A percentile compares a stretch with the other conserved stretches of the same genome.
These are phyloP conservation scores for Eucidaris tribuloides DNA, from an alignment of 35 echinoderm and acorn worm species.

Conservation along the genomic window DNA sequence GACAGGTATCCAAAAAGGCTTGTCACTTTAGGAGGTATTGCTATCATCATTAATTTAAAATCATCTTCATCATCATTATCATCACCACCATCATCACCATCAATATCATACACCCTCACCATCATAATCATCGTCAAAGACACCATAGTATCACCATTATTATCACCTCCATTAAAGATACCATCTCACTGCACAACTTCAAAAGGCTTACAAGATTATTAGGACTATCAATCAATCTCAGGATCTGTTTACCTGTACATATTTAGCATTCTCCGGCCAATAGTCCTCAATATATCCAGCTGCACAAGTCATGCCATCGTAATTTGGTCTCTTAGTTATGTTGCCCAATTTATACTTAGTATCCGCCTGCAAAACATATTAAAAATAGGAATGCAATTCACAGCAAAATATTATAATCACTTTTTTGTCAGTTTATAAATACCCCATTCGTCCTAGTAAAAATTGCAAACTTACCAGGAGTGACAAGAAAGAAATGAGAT, in stretches of 20 bases:
- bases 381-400: neutral
- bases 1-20: too few relatives aligned
- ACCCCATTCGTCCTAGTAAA: too few relatives aligned
- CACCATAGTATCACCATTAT: too few relatives aligned
- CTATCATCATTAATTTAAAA: neutral
- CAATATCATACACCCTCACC: neutral
- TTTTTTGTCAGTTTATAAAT: too few relatives aligned
- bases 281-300: constrained; percentile 56
- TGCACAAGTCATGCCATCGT: constrained; percentile 62
- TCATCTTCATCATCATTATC: neutral
- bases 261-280: constrained; percentile 49
- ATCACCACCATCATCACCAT: neutral
- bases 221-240: neutral
- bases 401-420: too few relatives aligned
- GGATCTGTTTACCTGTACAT: constrained; percentile 50
- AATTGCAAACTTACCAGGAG: neutral
- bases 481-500: neutral
- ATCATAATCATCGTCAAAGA: too few relatives aligned
- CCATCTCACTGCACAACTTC: too few relatives aligned
- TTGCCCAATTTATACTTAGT: constrained; percentile 15
- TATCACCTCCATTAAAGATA: too few relatives aligned
- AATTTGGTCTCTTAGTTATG: constrained; percentile 56
- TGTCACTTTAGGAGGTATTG: too few relatives aligned
- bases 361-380: constrained; percentile 22
- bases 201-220: too few relatives aligned